These are phyloP conservation scores for Sprattus sprattus DNA, from an alignment of 2,113 vertebrate species.

Conservation along the genomic window DNA sequence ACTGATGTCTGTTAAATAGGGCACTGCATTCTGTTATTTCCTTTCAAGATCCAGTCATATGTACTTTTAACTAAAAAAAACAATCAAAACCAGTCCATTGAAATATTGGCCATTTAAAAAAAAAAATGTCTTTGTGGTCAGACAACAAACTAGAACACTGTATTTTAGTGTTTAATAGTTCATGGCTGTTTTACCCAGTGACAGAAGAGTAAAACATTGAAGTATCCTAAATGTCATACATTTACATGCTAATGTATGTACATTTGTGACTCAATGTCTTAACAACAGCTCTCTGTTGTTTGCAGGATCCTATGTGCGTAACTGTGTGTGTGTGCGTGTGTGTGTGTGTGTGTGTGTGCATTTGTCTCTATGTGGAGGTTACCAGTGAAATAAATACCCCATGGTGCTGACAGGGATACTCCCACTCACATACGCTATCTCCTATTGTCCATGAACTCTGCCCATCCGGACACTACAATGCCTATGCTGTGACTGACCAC, in stretches of 20 bases:
- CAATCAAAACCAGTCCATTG: background rate
- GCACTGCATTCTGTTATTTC: background rate
- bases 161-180: background rate
- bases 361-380: background rate
- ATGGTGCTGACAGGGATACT: conserved; percentile 8
- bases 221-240: background rate
- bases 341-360: background rate
- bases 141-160: background rate
- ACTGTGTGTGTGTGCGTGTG: background rate
- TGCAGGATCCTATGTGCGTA: background rate
- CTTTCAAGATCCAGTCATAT: background rate
- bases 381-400: conserved; percentile 4
- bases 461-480: conserved; percentile 34
- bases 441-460: conserved; percentile 26
- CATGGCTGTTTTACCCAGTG: background rate
- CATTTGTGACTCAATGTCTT: background rate
- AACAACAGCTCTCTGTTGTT: background rate
- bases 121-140: background rate
- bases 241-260: background rate
- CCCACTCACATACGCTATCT: conserved; percentile 13
- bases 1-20: background rate
- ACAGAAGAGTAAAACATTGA: background rate
- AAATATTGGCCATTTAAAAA: background rate
- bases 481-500: conserved; percentile 28
- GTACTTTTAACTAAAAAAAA: background rate